Evolutionary conservation across 2,888 invertebrate genomes (phyloP).

Genomic region (Drosophila rellima): DNA sequence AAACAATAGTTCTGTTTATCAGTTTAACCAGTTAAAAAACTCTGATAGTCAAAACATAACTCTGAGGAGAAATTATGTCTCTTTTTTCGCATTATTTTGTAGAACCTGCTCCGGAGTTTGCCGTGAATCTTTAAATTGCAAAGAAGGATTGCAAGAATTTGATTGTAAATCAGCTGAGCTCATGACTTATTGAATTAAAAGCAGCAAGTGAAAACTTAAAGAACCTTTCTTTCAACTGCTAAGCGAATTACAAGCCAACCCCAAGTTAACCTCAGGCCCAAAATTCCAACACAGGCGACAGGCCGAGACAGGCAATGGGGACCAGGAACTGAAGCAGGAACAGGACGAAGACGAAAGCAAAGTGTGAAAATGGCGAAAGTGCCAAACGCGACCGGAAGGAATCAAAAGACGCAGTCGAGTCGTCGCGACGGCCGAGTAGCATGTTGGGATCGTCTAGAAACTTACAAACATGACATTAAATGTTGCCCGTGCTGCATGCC

Average conservation of each 20-base stretch:
- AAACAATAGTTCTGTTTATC: neutral
- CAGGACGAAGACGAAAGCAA: conserved; percentile 10
- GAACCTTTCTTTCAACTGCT: conserved; percentile 23
- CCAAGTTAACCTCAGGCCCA: conserved; percentile 27
- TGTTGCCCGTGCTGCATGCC: conserved; percentile 52
- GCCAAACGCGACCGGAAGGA: conserved; percentile 56
- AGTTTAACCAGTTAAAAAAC: too few species aligned
- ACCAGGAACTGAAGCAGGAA: neutral
- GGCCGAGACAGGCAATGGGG: neutral
- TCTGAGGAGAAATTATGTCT: too few species aligned
- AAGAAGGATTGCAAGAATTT: neutral
- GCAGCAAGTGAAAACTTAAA: conserved; percentile 36
- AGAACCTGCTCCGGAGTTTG: too few species aligned
- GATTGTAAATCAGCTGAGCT: conserved; percentile 12
- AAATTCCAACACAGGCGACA: conserved; percentile 27
- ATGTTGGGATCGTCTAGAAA: conserved; percentile 77
- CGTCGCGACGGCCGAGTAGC: conserved; percentile 47
- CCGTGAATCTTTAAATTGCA: conserved; percentile 1
- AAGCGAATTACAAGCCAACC: conserved; percentile 39
- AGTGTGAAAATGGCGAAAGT: conserved; percentile 57
- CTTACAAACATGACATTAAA: conserved; percentile 79
- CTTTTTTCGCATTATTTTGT: too few species aligned
- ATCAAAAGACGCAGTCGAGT: conserved; percentile 46
- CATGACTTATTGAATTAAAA: conserved; percentile 41
- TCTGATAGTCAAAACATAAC: too few species aligned